Percentiles rank a stretch among this genome's conserved stretches.
Conservation (phyloP, 2,888 invertebrate genomes). For the Protophormia terraenovae region DNA sequence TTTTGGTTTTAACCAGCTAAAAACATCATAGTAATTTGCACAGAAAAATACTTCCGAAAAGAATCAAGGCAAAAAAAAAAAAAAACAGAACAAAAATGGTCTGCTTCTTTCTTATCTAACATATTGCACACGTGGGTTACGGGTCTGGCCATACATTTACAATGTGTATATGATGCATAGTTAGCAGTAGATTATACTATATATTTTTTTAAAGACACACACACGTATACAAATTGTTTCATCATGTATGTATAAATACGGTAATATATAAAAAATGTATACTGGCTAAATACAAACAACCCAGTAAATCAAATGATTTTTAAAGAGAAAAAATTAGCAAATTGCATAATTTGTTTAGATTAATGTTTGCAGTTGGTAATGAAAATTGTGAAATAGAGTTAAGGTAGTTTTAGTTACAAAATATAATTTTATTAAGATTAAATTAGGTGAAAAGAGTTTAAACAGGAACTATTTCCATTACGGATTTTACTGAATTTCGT, state of each 20-base stretch:
- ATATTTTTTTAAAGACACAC: too few relatives aligned
- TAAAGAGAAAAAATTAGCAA: neutral
- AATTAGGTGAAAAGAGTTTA: neutral
- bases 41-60: neutral
- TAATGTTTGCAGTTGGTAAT: neutral
- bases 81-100: neutral
- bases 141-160: neutral
- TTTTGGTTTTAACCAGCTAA: slow-evolving; percentile 16
- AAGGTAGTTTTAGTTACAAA: neutral
- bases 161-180: neutral
- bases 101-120: slow-evolving; percentile 39
- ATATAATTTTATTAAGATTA: neutral
- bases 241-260: neutral
- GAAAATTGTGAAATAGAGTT: neutral
- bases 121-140: slow-evolving; percentile 53
- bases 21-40: slow-evolving; percentile 35
- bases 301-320: slow-evolving; percentile 1
- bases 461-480: too few relatives aligned
- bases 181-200: slow-evolving; percentile 31
- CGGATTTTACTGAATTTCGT: too few relatives aligned
- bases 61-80: too few relatives aligned
- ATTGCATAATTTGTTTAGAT: neutral
- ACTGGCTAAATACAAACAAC: neutral
- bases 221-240: slow-evolving; percentile 17
- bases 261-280: neutral